Base-by-base conservation (phyloP, 92 coral and sea anemone genomes). In the Phenganax subtilis region DNA sequence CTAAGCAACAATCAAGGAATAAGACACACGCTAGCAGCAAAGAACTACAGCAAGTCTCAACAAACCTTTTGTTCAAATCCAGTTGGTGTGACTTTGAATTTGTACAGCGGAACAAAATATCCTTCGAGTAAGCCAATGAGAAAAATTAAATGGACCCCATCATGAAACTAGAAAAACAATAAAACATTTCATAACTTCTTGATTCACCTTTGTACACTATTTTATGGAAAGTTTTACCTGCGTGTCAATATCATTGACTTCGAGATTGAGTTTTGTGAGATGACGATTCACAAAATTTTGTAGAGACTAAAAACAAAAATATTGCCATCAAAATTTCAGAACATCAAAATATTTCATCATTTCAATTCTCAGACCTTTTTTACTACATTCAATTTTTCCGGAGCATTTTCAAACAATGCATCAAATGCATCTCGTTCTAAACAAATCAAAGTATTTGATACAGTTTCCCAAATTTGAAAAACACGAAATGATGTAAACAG, bases 351-450 rank as follows among this genome's bases (percentile, higher is more conserved):
- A 51, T 0, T 65, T 12, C 55, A 20, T 10, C 28, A 85, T 25
- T 44, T 28, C 51, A 51, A 12, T 64, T 6, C 12, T 6, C 28
- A 9, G 56, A 93, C 98, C 91, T 94, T 94, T 85, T 91, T 94
- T 9, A 94, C 98, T 59, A 94, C 97, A 61, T 86, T 89, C 62
- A 94, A 89, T 77, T 94, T 94, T 80, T 94, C 98, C 31, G 98
- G 98, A 58, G 98, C 98, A 82, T 93, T 94, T 69, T 94, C 98
- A 87, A 94, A 94, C 77, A 94, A 71, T 5, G 98, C 98, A 85
- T 94, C 98, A 88, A 94, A 94, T 15, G 98, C 98, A 89, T 94
- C 98, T 81, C 98, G 89, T 80, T 94, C 98, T 94, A 82, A 55
- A 85, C 72, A 17, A 51, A 66, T 78, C 73, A 16, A 71, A 20